Percentiles rank a stretch among this genome's conserved stretches.
These are phyloP conservation scores for Caenorhabditis sp. DNA, from an alignment of 2,888 invertebrate genomes.

Conservation along the genomic window DNA sequence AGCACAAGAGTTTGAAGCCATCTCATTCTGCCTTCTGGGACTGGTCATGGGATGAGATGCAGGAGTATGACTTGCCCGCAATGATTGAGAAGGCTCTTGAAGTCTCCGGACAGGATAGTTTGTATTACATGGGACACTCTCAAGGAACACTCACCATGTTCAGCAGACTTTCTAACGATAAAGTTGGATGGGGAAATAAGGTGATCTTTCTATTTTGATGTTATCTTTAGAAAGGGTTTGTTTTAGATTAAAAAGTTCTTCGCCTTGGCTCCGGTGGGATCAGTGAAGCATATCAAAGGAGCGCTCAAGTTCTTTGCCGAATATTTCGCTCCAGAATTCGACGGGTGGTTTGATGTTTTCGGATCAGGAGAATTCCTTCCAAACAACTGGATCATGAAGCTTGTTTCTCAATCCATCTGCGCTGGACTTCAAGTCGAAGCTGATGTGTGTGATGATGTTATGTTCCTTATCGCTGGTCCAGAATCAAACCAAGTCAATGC, in stretches of 20 bases:
- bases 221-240: too few species aligned
- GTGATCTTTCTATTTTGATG: background rate
- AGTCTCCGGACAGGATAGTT: conserved; percentile 86
- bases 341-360: conserved; percentile 84
- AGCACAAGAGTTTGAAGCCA: conserved; percentile 70
- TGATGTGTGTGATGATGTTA: conserved; percentile 88
- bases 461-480: conserved; percentile 89
- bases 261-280: conserved; percentile 82
- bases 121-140: conserved; percentile 93
- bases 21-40: conserved; percentile 74
- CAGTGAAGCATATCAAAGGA: conserved; percentile 83
- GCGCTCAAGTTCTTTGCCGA: conserved; percentile 76
- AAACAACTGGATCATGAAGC: conserved; percentile 77
- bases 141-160: conserved; percentile 85
- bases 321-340: conserved; percentile 73
- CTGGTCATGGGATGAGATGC: conserved; percentile 89
- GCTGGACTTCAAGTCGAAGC: conserved; percentile 68
- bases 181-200: conserved; percentile 72
- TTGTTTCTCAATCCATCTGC: conserved; percentile 80
- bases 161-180: conserved; percentile 73
- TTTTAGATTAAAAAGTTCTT: conserved; percentile 80
- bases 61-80: conserved; percentile 91
- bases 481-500: conserved; percentile 80
- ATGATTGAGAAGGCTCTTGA: conserved; percentile 88
- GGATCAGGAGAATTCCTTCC: conserved; percentile 84